These are phyloP conservation scores for Conus betulinus DNA, from an alignment of 1,140 invertebrate genomes.

Conservation along the genomic window DNA sequence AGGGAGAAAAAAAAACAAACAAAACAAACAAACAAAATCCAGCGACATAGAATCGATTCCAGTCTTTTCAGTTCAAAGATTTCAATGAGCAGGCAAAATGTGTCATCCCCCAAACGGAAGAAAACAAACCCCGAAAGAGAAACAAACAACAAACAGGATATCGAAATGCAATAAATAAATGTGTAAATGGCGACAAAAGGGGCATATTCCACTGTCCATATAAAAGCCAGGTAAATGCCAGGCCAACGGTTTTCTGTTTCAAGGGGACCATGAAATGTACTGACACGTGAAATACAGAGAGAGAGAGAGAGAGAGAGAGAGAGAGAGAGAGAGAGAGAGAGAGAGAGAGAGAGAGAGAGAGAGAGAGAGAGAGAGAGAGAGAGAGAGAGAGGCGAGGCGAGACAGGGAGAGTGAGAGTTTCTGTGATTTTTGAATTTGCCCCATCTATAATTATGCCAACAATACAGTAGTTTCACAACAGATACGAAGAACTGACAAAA, in stretches of 20 bases:
- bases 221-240: neutral
- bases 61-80: too few relatives aligned
- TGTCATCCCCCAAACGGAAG: too few relatives aligned
- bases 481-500: neutral
- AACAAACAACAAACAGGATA: neutral
- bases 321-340: conserved; percentile 26
- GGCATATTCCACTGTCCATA: neutral
- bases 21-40: neutral
- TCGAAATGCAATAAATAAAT: neutral
- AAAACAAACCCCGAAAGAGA: neutral
- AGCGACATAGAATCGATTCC: neutral
- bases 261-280: neutral
- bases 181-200: neutral
- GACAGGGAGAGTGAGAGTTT: too few relatives aligned
- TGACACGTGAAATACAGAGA: neutral
- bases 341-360: neutral
- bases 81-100: too few relatives aligned
- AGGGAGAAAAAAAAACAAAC: neutral
- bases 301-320: conserved; percentile 19
- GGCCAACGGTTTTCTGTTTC: too few relatives aligned
- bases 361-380: neutral
- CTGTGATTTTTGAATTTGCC: too few relatives aligned
- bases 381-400: neutral
- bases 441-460: neutral
- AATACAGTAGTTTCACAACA: neutral